phyloP scores from a whole-genome alignment of 2,797 vertebrate genomes.

The Lophotriccus pileatus region DNA sequence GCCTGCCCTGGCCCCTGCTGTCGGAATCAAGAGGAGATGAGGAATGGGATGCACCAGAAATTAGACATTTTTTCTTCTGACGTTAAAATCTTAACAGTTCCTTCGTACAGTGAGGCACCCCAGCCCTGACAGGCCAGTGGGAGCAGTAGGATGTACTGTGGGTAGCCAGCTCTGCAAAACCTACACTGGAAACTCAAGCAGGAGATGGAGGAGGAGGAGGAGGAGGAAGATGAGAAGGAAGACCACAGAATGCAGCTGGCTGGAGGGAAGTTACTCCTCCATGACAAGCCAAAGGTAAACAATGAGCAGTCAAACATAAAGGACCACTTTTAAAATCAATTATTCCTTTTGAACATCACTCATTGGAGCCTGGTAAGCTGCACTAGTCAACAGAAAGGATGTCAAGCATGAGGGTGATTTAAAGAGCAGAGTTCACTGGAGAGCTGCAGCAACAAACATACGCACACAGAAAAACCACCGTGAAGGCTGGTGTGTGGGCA shows the following conservation, averaged over 20 bases:
- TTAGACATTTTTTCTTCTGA: not conserved
- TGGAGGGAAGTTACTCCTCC: not conserved
- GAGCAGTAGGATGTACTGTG: not conserved
- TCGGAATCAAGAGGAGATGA: not conserved
- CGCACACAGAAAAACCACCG: not conserved
- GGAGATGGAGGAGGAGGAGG: not conserved
- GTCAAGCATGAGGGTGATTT: not conserved
- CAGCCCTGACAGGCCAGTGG: not conserved
- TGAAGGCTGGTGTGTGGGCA: not conserved
- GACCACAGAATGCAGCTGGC: not conserved
- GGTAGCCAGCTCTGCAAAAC: not conserved
- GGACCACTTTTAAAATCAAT: not conserved
- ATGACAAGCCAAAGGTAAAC: not conserved
- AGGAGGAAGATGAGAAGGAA: not conserved
- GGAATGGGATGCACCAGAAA: not conserved
- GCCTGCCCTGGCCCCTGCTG: not conserved
- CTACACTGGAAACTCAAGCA: not conserved
- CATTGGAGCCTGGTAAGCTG: not conserved
- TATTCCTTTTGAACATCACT: not conserved
- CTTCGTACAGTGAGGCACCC: not conserved
- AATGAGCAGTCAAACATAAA: not conserved
- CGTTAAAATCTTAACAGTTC: not conserved
- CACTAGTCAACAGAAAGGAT: not conserved
- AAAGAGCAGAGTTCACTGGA: not conserved
- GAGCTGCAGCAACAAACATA: not conserved